Conservation (phyloP, 2,797 vertebrate species). For the Alcedo atthis region DNA sequence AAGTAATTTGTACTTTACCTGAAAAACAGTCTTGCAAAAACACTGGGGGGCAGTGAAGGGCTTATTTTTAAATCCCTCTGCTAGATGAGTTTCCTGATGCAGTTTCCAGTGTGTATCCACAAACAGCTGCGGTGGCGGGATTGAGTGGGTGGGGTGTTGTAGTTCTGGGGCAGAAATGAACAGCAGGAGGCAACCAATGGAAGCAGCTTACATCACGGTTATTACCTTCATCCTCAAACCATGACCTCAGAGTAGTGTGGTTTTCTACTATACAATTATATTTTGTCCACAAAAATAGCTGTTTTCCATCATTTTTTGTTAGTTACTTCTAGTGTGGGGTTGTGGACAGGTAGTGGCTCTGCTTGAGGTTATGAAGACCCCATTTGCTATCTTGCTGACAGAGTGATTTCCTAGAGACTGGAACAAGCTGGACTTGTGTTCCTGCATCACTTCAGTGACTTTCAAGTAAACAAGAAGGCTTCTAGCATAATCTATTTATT, state of each 20-base stretch:
- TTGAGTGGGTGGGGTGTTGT: background rate
- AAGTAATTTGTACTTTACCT: background rate
- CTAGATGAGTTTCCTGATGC: background rate
- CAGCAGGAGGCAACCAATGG: background rate
- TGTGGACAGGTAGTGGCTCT: background rate
- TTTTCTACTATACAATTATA: background rate
- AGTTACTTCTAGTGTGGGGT: background rate
- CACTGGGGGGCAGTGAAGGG: background rate
- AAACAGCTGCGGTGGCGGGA: background rate
- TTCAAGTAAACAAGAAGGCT: background rate
- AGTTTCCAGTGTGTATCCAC: background rate
- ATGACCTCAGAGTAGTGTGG: background rate
- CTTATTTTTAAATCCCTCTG: background rate
- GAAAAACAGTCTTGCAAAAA: background rate
- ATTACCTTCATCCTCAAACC: background rate
- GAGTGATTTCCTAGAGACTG: background rate
- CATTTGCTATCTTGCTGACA: background rate
- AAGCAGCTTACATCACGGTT: background rate
- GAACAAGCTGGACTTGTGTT: background rate
- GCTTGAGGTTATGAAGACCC: background rate
- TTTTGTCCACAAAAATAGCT: background rate
- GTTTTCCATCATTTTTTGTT: background rate
- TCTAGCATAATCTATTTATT: background rate
- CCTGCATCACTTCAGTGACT: background rate
- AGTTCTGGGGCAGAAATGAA: background rate